These are phyloP conservation scores for Epinotia demarniana DNA, from an alignment of 2,888 invertebrate genomes.

Conservation along the genomic window DNA sequence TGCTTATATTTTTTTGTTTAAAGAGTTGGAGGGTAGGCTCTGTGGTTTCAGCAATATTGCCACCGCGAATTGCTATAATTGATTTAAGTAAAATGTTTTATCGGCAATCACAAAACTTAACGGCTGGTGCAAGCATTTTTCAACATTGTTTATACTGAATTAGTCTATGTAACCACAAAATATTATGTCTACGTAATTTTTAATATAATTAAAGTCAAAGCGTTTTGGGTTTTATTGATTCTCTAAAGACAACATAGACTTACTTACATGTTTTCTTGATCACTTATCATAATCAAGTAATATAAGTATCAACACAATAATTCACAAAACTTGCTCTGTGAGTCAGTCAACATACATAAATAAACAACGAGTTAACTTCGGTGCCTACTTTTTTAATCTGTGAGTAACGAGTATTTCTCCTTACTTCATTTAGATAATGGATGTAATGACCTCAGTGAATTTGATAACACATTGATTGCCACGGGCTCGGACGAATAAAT, in stretches of 20 bases:
- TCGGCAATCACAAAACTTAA: constrained; percentile 68
- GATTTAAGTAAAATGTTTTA: constrained; percentile 70
- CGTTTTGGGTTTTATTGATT: constrained; percentile 54
- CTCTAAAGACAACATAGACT: not conserved
- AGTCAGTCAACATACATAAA: not conserved
- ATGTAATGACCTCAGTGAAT: not conserved
- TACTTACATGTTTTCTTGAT: constrained; percentile 2
- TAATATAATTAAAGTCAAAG: constrained; percentile 77
- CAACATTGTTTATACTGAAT: constrained; percentile 81
- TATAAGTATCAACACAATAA: not conserved
- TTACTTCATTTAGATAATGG: constrained; percentile 4
- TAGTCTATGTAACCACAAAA: constrained; percentile 83
- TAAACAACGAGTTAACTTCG: not conserved
- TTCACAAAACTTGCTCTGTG: not conserved
- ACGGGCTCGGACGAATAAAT: not conserved
- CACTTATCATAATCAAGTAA: not conserved
- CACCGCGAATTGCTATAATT: constrained; percentile 63
- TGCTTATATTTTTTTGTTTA: constrained; percentile 69
- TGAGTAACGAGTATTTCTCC: not conserved
- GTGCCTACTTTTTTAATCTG: constrained; percentile 2
- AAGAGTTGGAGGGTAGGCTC: constrained; percentile 62
- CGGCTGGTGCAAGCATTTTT: constrained; percentile 73
- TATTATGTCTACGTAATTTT: constrained; percentile 83
- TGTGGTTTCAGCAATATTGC: constrained; percentile 61
- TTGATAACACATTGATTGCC: not conserved